Conservation (phyloP, 2,113 vertebrate species). For the Myotis lucifugus region DNA sequence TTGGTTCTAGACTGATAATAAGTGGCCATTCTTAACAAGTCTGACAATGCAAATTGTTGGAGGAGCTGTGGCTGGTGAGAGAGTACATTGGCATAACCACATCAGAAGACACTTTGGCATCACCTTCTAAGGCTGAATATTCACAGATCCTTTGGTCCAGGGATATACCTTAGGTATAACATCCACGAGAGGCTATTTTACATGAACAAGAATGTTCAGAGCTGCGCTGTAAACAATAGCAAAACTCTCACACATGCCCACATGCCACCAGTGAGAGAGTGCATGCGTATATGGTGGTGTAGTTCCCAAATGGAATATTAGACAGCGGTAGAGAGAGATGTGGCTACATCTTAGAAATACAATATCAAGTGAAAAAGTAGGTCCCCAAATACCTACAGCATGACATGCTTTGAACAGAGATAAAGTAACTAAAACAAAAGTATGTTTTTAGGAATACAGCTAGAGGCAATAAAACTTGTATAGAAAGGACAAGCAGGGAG, state of each 20-base stretch:
- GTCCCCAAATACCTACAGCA: not conserved
- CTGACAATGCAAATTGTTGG: not conserved
- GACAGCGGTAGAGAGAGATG: not conserved
- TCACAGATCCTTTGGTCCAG: not conserved
- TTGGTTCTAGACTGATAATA: not conserved
- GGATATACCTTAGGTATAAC: not conserved
- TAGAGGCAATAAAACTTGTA: not conserved
- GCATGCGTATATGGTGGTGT: not conserved
- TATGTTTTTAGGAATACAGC: not conserved
- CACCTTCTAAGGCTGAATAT: not conserved
- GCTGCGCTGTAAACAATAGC: not conserved
- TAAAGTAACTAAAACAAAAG: constrained; percentile 18
- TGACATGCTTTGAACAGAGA: not conserved
- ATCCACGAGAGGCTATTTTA: not conserved
- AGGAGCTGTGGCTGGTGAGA: not conserved
- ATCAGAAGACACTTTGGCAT: not conserved
- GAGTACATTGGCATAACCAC: not conserved
- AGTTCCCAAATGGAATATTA: not conserved
- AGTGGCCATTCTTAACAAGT: not conserved
- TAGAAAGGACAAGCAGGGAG: not conserved
- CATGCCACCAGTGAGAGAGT: not conserved
- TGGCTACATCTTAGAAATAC: not conserved
- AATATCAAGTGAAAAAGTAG: not conserved
- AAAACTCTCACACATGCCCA: not conserved
- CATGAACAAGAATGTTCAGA: not conserved